A percentile compares a stretch with the other conserved stretches of the same genome.
These are phyloP conservation scores for Drosophila guanche DNA, from an alignment of 1,140 invertebrate genomes.

Conservation along the genomic window DNA sequence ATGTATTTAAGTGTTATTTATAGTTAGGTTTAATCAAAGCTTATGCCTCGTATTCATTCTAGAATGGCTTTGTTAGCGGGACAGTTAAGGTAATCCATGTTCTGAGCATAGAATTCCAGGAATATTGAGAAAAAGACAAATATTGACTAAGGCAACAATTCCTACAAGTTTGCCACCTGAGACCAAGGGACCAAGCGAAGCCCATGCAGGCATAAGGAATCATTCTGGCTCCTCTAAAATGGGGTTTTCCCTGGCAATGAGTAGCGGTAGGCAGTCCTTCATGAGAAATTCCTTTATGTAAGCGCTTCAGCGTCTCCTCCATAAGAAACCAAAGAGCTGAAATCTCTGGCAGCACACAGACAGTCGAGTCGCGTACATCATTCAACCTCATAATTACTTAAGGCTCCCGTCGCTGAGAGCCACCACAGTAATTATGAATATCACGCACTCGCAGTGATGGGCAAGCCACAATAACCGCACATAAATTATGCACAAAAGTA, in stretches of 20 bases:
- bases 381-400: not conserved
- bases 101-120: conserved; percentile 7
- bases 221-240: too few relatives aligned
- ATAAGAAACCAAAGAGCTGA: too few relatives aligned
- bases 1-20: not conserved
- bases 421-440: conserved; percentile 39
- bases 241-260: too few relatives aligned
- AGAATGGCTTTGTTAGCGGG: not conserved
- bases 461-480: not conserved
- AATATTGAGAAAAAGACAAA: conserved; percentile 8
- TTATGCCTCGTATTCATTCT: not conserved
- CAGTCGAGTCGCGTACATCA: not conserved
- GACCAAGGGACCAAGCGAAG: conserved; percentile 18
- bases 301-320: too few relatives aligned
- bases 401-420: not conserved
- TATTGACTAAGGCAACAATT: conserved; percentile 18
- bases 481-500: conserved; percentile 47
- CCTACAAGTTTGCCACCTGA: conserved; percentile 38
- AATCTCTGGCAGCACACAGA: not conserved
- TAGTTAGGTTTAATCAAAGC: too few relatives aligned
- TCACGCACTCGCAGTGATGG: conserved; percentile 48
- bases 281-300: too few relatives aligned
- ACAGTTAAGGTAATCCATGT: conserved; percentile 25
- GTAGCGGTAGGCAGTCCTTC: too few relatives aligned
- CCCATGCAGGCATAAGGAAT: not conserved